These are phyloP conservation scores for Abrostola triplasia DNA, from an alignment of 2,888 invertebrate genomes.

Conservation along the genomic window DNA sequence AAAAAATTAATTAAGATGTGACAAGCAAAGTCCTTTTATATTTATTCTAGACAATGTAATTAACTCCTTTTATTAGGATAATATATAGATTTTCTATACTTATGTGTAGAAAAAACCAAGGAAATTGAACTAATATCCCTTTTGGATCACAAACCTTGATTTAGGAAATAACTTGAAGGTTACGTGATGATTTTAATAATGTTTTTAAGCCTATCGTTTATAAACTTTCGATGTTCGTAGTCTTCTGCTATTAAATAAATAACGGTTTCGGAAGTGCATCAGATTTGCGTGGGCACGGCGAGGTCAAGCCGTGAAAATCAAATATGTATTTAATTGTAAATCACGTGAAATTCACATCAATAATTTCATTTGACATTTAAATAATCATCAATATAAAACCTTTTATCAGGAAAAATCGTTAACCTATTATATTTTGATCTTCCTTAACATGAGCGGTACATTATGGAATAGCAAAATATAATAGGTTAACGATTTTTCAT, in stretches of 20 bases:
- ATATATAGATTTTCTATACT: no score
- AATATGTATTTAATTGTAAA: background rate
- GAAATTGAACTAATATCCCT: no score
- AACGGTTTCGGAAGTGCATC: background rate
- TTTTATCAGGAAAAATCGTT: background rate
- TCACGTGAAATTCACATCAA: background rate
- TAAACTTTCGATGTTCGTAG: slow-evolving; percentile 49
- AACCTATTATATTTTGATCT: background rate
- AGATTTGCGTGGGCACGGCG: background rate
- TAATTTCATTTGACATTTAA: background rate
- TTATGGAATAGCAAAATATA: no score
- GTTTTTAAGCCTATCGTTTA: slow-evolving; percentile 14
- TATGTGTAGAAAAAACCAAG: no score
- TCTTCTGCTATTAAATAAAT: slow-evolving; percentile 26
- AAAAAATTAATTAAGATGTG: no score
- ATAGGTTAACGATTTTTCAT: no score
- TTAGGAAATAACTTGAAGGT: no score
- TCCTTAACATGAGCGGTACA: no score
- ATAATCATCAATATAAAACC: background rate
- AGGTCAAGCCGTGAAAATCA: background rate
- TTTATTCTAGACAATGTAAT: no score
- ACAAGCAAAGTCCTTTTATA: no score
- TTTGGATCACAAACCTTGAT: no score
- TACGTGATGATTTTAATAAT: background rate
- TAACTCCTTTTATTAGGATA: no score